Conservation (phyloP, 1,140 invertebrate species). For the Drosophila persimilis region DNA sequence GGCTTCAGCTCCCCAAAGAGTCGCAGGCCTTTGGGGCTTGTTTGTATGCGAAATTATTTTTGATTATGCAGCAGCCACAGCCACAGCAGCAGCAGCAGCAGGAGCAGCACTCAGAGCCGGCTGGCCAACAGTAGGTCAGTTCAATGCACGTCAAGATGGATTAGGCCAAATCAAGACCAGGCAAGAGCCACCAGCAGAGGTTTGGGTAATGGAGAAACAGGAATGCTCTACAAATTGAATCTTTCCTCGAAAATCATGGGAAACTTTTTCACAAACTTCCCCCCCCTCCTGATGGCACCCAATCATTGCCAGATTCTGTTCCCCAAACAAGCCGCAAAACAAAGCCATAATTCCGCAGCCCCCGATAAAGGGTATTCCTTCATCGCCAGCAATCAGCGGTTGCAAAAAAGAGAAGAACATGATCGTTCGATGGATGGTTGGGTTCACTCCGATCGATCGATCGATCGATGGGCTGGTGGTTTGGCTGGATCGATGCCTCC, state of each 20-base stretch:
- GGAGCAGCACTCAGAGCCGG: conserved; percentile 20
- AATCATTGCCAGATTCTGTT: too few relatives aligned
- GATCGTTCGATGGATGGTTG: conserved; percentile 7
- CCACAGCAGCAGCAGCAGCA: neutral
- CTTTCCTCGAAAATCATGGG: too few relatives aligned
- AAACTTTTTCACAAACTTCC: too few relatives aligned
- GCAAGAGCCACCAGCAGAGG: conserved; percentile 23
- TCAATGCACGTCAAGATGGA: conserved; percentile 70
- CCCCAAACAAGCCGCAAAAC: neutral
- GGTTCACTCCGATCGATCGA: neutral
- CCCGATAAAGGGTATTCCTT: neutral
- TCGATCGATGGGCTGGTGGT: conserved; percentile 25
- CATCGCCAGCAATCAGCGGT: neutral
- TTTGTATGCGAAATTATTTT: conserved; percentile 82
- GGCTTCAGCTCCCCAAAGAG: conserved; percentile 56
- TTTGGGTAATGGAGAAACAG: neutral
- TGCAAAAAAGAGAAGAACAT: conserved; percentile 13
- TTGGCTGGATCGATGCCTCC: conserved; percentile 65
- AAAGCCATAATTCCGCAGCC: neutral
- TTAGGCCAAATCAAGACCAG: conserved; percentile 45
- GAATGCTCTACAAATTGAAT: conserved; percentile 40
- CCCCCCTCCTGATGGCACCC: too few relatives aligned
- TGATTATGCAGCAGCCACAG: conserved; percentile 73
- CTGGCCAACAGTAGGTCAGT: conserved; percentile 74
- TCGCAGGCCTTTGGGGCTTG: conserved; percentile 67